Evolutionary conservation across 2,113 vertebrate genomes (phyloP), one percentile per base, ranked within the genome.

Genomic region (Synchiropus splendidus): DNA sequence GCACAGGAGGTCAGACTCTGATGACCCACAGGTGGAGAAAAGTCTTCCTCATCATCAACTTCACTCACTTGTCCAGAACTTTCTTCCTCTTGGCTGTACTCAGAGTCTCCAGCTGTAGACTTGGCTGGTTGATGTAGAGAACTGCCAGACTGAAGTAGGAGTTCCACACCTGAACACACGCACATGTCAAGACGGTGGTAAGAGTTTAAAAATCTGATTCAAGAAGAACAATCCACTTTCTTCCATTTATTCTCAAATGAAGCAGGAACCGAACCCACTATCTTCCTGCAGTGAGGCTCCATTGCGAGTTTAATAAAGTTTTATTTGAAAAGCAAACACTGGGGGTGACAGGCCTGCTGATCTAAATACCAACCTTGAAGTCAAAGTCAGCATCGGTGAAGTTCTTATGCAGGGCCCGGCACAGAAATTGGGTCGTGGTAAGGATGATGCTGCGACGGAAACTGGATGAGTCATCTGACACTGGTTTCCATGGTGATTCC

Each of bases 51-150:
- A 1, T 12, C 35, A 36, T n/a, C n/a, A n/a, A 12, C 35, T 39
- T 16, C 54, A 60, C 91, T 88, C 88, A 99, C 95, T 92, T 98
- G 80, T 96, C 91, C 53, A 94, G 77, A 57, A 95, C 88, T 66
- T 94, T 93, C 85, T 94, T 96, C 73, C 88, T 91, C 70, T 98
- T 99, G 3, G 86, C 84, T 53, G 89, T 74, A 40, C 86, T 91
- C 65, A 92, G 78, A 54, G 75, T 87, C 64, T 99, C 95, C 48
- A 99, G 74, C 55, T 99, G 95, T 44, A 99, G 84, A 66, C 95
- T 98, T 10, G 94, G 95, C 75, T 99, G 95, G 67, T 97, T 99
- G 81, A 99, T 99, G 81, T 92, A 99, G 44, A 99, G 75, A 47
- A 98, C 93, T 9, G 92, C 90, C 64, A 99, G 77, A 53, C 94